phyloP scores from a whole-genome alignment of 2,113 vertebrate species.

The Larimichthys polyactis region DNA sequence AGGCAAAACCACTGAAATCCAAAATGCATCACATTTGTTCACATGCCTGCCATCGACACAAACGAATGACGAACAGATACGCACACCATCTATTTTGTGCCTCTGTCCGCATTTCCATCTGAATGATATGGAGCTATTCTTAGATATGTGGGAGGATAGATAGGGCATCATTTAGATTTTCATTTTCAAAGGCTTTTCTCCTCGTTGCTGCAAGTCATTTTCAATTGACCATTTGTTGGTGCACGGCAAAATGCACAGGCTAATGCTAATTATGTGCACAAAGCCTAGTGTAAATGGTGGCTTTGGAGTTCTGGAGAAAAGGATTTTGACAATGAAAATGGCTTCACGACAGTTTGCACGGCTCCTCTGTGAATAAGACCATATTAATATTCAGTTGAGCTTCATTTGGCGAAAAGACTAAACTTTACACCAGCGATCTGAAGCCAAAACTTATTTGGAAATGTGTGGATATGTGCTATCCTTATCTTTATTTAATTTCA shows the following conservation, averaged over 20 bases:
- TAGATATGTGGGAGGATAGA: conserved; percentile 80
- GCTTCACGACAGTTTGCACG: conserved; percentile 49
- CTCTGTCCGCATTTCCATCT: conserved; percentile 80
- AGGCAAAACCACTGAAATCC: conserved; percentile 48
- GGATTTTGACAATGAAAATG: conserved; percentile 57
- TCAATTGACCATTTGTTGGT: conserved; percentile 69
- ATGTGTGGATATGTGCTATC: conserved; percentile 17
- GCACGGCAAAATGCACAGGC: conserved; percentile 52
- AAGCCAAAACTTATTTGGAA: neutral
- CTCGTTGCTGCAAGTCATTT: conserved; percentile 70
- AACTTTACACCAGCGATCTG: neutral
- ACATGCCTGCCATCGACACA: conserved; percentile 58
- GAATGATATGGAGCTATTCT: conserved; percentile 79
- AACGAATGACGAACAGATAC: conserved; percentile 65
- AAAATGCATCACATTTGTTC: conserved; percentile 65
- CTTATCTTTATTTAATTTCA: conserved; percentile 16
- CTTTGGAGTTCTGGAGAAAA: conserved; percentile 54
- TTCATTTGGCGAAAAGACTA: conserved; percentile 2
- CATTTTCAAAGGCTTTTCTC: conserved; percentile 75
- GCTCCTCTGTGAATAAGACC: conserved; percentile 38
- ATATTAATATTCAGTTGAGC: conserved; percentile 49
- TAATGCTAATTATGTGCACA: conserved; percentile 75
- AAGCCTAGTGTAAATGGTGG: conserved; percentile 67
- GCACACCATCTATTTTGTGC: conserved; percentile 63
- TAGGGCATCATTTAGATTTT: conserved; percentile 78